These are phyloP conservation scores for Vesta saturnalis DNA, from an alignment of 2,888 invertebrate genomes.

Conservation along the genomic window DNA sequence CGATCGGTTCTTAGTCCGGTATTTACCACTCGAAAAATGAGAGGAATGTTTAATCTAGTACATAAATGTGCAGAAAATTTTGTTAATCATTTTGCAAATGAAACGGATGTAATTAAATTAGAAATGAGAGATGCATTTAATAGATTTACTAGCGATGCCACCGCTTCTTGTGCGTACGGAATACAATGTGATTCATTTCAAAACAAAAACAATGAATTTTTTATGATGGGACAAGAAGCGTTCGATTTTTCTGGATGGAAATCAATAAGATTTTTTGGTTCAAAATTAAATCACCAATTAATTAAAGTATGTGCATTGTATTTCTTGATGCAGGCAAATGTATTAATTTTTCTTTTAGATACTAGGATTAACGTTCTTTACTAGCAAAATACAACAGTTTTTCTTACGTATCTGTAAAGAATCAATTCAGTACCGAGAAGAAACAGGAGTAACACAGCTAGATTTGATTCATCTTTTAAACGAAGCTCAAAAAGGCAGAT, in stretches of 20 bases:
- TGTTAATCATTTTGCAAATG: background rate
- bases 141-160: constrained; percentile 62
- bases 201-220: constrained; percentile 63
- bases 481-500: constrained; percentile 5
- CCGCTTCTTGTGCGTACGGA: constrained; percentile 62
- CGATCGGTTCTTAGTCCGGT: background rate
- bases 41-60: background rate
- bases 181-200: constrained; percentile 63
- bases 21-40: constrained; percentile 4
- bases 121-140: constrained; percentile 17
- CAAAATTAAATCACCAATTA: background rate
- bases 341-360: background rate
- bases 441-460: background rate
- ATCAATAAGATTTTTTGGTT: constrained; percentile 1
- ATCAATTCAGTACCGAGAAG: background rate
- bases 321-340: background rate
- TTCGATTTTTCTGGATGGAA: background rate
- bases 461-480: constrained; percentile 8
- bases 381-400: background rate
- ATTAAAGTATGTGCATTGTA: background rate
- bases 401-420: constrained; percentile 2
- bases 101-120: background rate
- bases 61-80: background rate
- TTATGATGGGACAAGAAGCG: constrained; percentile 12
- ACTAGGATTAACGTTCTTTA: background rate